Evolutionary conservation across 30 jellyfish, hydroid and myxozoan species (phyloP).

Genomic region (Turritopsis dohrnii): DNA sequence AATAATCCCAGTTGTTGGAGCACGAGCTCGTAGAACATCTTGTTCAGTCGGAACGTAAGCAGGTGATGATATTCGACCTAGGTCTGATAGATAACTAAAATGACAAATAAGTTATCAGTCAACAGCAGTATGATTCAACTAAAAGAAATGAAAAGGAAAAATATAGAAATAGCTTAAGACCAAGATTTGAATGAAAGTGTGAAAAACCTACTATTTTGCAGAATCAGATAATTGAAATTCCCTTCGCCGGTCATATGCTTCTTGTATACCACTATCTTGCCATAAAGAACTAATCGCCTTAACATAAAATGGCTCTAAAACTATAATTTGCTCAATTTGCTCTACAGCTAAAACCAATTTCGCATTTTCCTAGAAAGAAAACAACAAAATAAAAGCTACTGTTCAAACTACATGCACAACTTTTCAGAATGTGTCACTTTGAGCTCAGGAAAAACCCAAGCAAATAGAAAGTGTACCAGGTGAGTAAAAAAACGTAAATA

Average conservation of each 20-base stretch:
- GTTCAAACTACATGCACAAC: not conserved
- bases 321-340: constrained; percentile 46
- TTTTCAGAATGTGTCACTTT: too few species aligned
- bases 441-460: too few species aligned
- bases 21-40: constrained; percentile 97
- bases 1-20: constrained; percentile 97
- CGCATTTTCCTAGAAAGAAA: constrained; percentile 59
- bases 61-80: constrained; percentile 81
- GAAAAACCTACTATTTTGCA: constrained; percentile 89
- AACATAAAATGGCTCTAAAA: constrained; percentile 61
- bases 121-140: too few species aligned
- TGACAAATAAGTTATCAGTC: not conserved
- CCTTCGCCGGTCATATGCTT: constrained; percentile 89
- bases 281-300: constrained; percentile 68
- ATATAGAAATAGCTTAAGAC: not conserved
- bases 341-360: constrained; percentile 61
- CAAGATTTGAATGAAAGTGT: not conserved
- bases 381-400: too few species aligned
- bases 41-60: constrained; percentile 79
- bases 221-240: constrained; percentile 97
- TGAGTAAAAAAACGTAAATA: too few species aligned
- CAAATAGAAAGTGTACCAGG: too few species aligned
- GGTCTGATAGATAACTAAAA: constrained; percentile 58
- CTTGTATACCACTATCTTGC: constrained; percentile 88
- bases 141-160: not conserved